Evolutionary conservation across 2,113 vertebrate genomes (phyloP).

Genomic region (Pipa parva): DNA sequence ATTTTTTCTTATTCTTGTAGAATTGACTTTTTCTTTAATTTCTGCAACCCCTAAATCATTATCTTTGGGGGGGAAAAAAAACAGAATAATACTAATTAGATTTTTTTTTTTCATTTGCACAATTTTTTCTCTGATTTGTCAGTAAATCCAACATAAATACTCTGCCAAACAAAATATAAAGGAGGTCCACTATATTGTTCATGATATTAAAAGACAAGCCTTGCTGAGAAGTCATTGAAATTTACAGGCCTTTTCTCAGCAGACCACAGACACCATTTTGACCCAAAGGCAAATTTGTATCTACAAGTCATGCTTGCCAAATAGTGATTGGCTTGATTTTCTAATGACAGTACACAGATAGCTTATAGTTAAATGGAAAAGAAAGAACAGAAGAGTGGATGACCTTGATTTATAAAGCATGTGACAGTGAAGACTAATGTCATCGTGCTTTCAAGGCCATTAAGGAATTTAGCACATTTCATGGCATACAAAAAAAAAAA

Average conservation of each 20-base stretch:
- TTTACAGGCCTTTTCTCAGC: background rate
- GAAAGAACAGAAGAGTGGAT: background rate
- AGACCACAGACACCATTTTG: background rate
- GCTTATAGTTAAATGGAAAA: background rate
- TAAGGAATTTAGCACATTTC: background rate
- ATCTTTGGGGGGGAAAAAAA: conserved; percentile 59
- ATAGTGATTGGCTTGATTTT: background rate
- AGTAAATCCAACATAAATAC: background rate
- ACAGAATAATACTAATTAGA: conserved; percentile 8
- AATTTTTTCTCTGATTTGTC: background rate
- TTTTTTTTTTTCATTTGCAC: background rate
- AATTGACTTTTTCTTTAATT: conserved; percentile 66
- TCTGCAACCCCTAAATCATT: conserved; percentile 59
- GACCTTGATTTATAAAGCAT: background rate
- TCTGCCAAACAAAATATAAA: too few species aligned
- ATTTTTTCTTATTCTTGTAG: conserved; percentile 67
- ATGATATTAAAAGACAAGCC: too few species aligned
- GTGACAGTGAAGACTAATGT: background rate
- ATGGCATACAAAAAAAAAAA: background rate
- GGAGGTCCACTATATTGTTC: too few species aligned
- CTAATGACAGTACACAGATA: background rate
- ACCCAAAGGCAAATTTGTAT: background rate
- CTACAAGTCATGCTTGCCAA: background rate
- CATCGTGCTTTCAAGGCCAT: background rate
- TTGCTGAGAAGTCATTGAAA: background rate